Conservation (phyloP, 1,140 invertebrate species). For the Babylonia areolata region DNA sequence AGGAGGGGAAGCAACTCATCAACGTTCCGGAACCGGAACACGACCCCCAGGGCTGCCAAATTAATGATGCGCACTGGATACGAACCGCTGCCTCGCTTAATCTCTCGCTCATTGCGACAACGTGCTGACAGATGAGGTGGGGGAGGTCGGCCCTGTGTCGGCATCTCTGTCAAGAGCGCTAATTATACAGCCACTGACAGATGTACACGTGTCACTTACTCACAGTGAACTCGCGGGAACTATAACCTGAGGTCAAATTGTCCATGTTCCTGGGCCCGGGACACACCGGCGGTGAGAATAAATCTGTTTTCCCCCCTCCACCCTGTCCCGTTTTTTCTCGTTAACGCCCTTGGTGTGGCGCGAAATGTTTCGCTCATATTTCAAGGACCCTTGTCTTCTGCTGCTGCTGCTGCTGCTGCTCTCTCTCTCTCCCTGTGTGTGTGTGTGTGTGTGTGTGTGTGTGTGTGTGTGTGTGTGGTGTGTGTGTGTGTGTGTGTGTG, state of each 20-base stretch:
- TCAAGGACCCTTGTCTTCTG: no score
- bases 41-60: not conserved
- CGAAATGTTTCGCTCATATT: no score
- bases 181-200: conserved; percentile 20
- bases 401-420: no score
- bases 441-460: no score
- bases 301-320: not conserved
- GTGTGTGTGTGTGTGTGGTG: no score
- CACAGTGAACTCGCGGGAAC: not conserved
- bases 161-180: not conserved
- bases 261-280: not conserved
- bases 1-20: conserved; percentile 8
- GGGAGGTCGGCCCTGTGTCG: not conserved
- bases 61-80: conserved; percentile 14
- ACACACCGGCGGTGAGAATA: not conserved
- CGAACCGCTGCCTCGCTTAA: not conserved
- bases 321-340: no score
- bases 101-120: not conserved
- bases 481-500: no score
- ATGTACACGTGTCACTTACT: conserved; percentile 16
- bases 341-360: no score
- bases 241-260: not conserved
- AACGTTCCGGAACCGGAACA: conserved; percentile 23
- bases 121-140: not conserved
- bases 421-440: no score